These are phyloP conservation scores for Ornithorhynchus anatinus DNA, from an alignment of 2,113 vertebrate genomes.

Conservation along the genomic window DNA sequence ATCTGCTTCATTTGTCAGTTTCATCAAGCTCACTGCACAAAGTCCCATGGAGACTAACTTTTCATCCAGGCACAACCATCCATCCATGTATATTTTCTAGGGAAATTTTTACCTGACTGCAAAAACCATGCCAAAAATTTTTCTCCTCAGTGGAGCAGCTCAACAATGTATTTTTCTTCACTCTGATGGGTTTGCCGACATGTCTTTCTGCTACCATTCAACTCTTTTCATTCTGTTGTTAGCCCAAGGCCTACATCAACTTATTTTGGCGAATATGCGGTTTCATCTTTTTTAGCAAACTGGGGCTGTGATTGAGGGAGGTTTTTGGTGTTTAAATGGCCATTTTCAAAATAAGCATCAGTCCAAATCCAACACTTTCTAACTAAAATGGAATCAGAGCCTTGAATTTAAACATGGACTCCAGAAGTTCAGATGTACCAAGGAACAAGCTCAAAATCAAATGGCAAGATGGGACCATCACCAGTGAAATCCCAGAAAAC, in stretches of 20 bases:
- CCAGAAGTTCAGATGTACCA: too few relatives aligned
- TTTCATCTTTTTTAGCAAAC: background rate
- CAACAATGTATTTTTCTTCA: background rate
- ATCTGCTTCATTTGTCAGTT: background rate
- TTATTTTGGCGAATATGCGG: fast-evolving
- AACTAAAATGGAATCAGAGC: background rate
- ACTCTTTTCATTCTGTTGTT: background rate
- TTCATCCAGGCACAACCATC: background rate
- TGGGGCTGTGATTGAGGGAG: too few relatives aligned
- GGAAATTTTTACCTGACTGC: background rate
- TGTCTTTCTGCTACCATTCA: background rate
- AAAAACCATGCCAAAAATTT: background rate
- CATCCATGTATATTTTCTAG: fast-evolving
- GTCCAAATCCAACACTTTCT: background rate
- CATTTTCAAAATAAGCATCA: too few relatives aligned
- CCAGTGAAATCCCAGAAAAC: too few relatives aligned
- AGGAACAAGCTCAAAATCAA: too few relatives aligned
- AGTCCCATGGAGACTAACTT: background rate
- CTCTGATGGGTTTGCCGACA: background rate
- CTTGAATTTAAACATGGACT: too few relatives aligned
- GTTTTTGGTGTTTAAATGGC: fast-evolving
- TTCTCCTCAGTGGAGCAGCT: background rate
- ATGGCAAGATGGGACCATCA: too few relatives aligned
- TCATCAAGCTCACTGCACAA: background rate
- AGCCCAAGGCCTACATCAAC: fast-evolving